Conservation (phyloP, 2,888 invertebrate genomes). For the Lacanobia oleracea region DNA sequence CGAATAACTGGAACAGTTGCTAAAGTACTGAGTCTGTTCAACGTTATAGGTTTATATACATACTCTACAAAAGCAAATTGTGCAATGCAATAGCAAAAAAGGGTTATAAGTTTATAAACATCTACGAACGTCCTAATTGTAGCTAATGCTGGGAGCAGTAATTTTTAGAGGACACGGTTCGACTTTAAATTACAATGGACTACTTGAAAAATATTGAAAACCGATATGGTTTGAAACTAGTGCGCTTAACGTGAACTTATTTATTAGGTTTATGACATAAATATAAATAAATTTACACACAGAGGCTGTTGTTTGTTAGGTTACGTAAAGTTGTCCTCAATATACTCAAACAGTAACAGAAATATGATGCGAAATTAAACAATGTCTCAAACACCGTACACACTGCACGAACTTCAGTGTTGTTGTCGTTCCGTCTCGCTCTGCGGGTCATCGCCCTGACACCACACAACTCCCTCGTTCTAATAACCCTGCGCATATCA, state of each 20-base stretch:
- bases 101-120: constrained; percentile 73
- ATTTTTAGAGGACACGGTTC: constrained; percentile 6
- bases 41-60: constrained; percentile 38
- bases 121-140: constrained; percentile 28
- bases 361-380: constrained; percentile 61
- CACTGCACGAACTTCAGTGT: constrained; percentile 87
- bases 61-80: constrained; percentile 75
- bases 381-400: constrained; percentile 61
- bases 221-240: neutral
- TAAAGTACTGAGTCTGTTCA: constrained; percentile 69
- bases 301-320: constrained; percentile 23
- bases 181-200: neutral
- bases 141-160: neutral
- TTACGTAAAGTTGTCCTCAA: constrained; percentile 33
- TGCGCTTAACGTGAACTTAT: neutral
- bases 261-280: neutral
- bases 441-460: constrained; percentile 88
- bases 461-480: constrained; percentile 85
- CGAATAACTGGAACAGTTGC: constrained; percentile 74
- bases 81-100: constrained; percentile 79
- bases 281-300: constrained; percentile 15
- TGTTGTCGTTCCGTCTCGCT: constrained; percentile 89
- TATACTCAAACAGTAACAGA: constrained; percentile 42
- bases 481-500: constrained; percentile 86
- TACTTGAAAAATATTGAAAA: neutral